Base-by-base conservation (phyloP, 2,797 vertebrate genomes). In the Melopsittacus undulatus region DNA sequence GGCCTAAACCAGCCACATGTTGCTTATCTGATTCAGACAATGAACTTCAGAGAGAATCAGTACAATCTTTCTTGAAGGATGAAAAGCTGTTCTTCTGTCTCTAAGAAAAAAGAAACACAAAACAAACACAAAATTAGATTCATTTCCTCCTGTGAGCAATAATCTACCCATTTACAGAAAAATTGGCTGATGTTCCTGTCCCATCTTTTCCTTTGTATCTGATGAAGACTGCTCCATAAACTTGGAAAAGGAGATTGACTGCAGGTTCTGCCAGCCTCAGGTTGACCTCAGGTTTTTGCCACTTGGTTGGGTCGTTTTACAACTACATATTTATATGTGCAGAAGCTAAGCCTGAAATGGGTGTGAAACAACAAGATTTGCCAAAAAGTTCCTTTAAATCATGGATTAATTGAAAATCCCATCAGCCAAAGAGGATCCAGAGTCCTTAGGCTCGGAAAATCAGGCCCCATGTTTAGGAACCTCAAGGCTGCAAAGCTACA, bases 1-100 rank as follows among this genome's bases (percentile, higher is more conserved):
- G 69, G 46, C 89, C 81, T 87, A 84, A 54, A 93, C 94, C 93
- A 95, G 78, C 87, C 87, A 70, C 89, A 83, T 77, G 78, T 69
- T 94, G 80, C 4, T 2, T 95, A 90, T 90, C 94, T 90, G 96
- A 93, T 94, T 81, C 91, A 90, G 93, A 92, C 87, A 66, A 32
- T 30, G 46, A 68, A 42, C 63, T 82, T 94, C 34, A 54, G 78
- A 72, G 62, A 76, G 62, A 67, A 92, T 95, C 91, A 67, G 92
- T 80, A 42, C 48, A 29, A 77, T 90, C 56, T 82, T 94, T 72
- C 75, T 23, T 78, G 75, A 73, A 87, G 67, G 77, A 85, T 76
- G 84, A 93, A 92, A 94, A 91, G 67, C 84, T 87, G 43, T 93
- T 73, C 77, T 94, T 12, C 67, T 76, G 45, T 77, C 76, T 74